Conservation (phyloP, 2,888 invertebrate species). For the Drosophila stalkeri region DNA sequence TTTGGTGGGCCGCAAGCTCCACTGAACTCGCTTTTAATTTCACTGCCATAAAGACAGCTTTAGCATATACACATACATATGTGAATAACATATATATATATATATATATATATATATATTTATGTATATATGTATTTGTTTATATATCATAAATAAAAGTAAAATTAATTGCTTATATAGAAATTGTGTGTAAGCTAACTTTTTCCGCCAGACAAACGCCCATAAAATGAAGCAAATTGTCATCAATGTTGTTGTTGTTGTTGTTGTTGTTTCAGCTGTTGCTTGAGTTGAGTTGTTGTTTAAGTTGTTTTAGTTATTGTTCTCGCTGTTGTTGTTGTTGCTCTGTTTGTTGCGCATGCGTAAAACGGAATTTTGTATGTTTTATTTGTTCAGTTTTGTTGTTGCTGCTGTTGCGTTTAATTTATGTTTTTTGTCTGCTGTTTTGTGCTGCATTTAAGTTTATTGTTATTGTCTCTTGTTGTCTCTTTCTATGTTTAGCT, state of each 20-base stretch:
- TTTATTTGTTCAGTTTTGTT: conserved; percentile 22
- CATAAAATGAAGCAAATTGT: conserved; percentile 46
- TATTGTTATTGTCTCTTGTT: conserved; percentile 27
- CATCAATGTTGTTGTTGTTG: conserved; percentile 21
- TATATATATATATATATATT: neutral
- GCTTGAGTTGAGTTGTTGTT: conserved; percentile 3
- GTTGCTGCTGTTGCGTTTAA: conserved; percentile 31
- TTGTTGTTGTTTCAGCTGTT: conserved; percentile 9
- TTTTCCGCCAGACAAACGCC: conserved; percentile 44
- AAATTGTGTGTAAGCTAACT: conserved; percentile 42
- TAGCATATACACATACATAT: neutral
- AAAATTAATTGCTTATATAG: conserved; percentile 54
- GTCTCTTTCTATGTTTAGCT: neutral
- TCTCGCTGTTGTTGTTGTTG: conserved; percentile 3
- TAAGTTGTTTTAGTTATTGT: neutral
- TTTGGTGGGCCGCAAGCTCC: conserved; percentile 10
- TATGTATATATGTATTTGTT: neutral
- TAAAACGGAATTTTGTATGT: conserved; percentile 35
- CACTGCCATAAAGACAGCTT: conserved; percentile 35
- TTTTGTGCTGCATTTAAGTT: conserved; percentile 35
- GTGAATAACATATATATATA: neutral
- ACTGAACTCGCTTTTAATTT: conserved; percentile 40
- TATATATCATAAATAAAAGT: conserved; percentile 51
- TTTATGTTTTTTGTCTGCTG: conserved; percentile 26
- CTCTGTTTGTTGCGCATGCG: conserved; percentile 36